Evolutionary conservation across 2,113 vertebrate species (phyloP).

Genomic region (Tympanuchus pallidicinctus): DNA sequence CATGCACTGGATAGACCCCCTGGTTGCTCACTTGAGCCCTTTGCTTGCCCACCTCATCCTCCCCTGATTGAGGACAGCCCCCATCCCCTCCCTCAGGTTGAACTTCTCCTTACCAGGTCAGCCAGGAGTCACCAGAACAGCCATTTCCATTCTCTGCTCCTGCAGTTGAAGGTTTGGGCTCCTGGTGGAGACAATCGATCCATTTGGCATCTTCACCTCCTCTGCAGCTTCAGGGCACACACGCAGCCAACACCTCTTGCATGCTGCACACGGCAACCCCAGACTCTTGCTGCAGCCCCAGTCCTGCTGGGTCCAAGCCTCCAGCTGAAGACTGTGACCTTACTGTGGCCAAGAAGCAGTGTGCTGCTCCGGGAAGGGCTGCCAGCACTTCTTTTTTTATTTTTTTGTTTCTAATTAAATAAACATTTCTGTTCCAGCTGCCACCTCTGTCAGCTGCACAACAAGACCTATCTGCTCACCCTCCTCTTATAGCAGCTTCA

Average conservation of each 20-base stretch:
- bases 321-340: not conserved
- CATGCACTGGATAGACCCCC: not conserved
- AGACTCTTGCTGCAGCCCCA: not conserved
- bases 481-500: not conserved
- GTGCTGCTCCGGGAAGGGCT: not conserved
- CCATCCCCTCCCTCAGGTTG: not conserved
- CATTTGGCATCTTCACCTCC: not conserved
- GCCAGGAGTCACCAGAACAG: not conserved
- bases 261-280: not conserved
- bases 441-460: not conserved
- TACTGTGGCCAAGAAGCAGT: fast-evolving
- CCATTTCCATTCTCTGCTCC: not conserved
- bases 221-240: not conserved
- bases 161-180: not conserved
- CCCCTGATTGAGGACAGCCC: fast-evolving
- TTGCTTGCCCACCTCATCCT: not conserved
- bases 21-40: not conserved
- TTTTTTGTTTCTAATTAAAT: not conserved
- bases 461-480: not conserved
- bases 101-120: slow-evolving; percentile 13
- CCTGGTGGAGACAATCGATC: not conserved
- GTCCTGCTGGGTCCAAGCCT: not conserved
- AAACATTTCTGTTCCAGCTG: not conserved
- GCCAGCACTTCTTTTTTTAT: not conserved
- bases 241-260: not conserved